Conservation (phyloP, 1,140 invertebrate genomes). For the Antheraea mylitta region DNA sequence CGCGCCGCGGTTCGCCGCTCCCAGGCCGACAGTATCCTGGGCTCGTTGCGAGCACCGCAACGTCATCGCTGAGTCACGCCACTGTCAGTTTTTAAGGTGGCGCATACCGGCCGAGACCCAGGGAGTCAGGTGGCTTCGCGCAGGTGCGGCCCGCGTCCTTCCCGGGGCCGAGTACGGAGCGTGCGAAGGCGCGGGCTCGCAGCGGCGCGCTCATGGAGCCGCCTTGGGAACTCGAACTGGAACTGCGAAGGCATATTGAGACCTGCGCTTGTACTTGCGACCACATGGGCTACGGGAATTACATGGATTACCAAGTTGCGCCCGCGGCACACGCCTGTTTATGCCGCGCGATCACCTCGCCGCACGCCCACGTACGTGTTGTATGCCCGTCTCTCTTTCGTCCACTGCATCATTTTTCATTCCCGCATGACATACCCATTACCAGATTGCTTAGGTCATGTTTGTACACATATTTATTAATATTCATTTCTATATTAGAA, state of each 20-base stretch:
- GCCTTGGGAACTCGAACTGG: slow-evolving; percentile 79
- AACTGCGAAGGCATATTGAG: slow-evolving; percentile 91
- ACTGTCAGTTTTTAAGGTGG: slow-evolving; percentile 47
- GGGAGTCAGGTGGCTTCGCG: slow-evolving; percentile 56
- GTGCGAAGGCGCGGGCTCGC: slow-evolving; percentile 55
- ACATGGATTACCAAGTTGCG: slow-evolving; percentile 92
- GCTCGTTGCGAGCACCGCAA: slow-evolving; percentile 41
- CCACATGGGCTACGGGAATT: slow-evolving; percentile 95
- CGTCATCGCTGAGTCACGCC: slow-evolving; percentile 41
- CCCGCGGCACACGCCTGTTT: slow-evolving; percentile 67
- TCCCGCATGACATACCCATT: slow-evolving; percentile 28
- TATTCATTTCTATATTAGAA: not conserved
- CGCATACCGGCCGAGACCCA: slow-evolving; percentile 47
- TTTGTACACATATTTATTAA: not conserved
- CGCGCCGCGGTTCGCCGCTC: slow-evolving; percentile 43
- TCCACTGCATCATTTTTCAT: slow-evolving; percentile 17
- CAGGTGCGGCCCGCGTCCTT: slow-evolving; percentile 62
- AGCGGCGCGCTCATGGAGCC: slow-evolving; percentile 73
- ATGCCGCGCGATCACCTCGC: slow-evolving; percentile 72
- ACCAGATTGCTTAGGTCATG: slow-evolving; percentile 12
- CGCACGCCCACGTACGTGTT: slow-evolving; percentile 74
- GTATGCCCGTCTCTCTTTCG: slow-evolving; percentile 12
- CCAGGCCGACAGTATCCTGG: slow-evolving; percentile 36
- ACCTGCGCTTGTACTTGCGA: slow-evolving; percentile 92
- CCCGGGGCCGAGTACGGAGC: slow-evolving; percentile 56